Percentiles rank a stretch among this genome's conserved stretches.
Conservation (phyloP, 1,140 invertebrate species). For the Aphelinus atriplicis region DNA sequence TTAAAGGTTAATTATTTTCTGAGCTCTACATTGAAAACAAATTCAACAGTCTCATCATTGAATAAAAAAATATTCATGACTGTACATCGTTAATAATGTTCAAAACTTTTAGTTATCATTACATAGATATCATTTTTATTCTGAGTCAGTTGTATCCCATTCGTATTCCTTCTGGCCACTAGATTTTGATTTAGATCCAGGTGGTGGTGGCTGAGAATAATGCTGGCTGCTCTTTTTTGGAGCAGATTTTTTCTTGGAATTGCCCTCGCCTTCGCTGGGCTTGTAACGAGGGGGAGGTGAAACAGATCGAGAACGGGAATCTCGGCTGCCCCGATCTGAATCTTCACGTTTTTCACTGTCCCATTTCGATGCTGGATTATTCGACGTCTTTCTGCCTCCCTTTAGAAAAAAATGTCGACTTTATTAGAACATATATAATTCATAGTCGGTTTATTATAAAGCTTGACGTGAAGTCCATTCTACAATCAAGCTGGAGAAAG, state of each 20-base stretch:
- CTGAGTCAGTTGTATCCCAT: conserved; percentile 51
- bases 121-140: conserved; percentile 37
- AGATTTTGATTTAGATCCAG: conserved; percentile 4
- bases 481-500: too few relatives aligned
- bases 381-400: conserved; percentile 5
- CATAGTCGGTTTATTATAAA: too few relatives aligned
- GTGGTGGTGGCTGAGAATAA: neutral
- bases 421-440: neutral
- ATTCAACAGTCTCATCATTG: too few relatives aligned
- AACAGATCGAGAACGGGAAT: conserved; percentile 16
- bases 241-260: neutral
- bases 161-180: conserved; percentile 35
- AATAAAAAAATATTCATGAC: conserved; percentile 27
- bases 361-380: conserved; percentile 35
- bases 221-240: neutral
- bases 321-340: conserved; percentile 18
- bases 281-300: conserved; percentile 23
- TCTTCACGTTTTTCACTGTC: conserved; percentile 39
- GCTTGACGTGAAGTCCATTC: too few relatives aligned
- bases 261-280: neutral
- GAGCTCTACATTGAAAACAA: too few relatives aligned
- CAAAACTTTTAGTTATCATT: conserved; percentile 27
- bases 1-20: too few relatives aligned
- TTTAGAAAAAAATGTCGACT: neutral
- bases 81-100: conserved; percentile 36